Conservation (phyloP, 2,113 vertebrate species). For the Erinaceus europaeus region DNA sequence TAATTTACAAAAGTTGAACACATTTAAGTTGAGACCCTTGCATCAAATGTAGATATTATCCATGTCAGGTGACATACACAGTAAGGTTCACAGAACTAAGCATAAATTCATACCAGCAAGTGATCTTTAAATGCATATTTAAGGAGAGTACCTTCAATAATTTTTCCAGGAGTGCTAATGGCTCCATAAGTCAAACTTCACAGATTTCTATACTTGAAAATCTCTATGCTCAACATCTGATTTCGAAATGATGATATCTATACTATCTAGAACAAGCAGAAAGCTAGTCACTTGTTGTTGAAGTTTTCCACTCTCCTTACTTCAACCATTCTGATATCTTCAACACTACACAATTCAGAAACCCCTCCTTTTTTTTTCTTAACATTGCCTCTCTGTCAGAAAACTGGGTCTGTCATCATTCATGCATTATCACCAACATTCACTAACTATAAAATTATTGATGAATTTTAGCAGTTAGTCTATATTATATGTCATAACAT, state of each 20-base stretch:
- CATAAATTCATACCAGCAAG: slow-evolving; percentile 53
- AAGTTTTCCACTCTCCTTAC: neutral
- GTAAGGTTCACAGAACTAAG: slow-evolving; percentile 35
- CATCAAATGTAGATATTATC: slow-evolving; percentile 54
- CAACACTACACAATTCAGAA: neutral
- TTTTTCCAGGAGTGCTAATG: slow-evolving; percentile 6
- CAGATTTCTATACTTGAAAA: slow-evolving; percentile 11
- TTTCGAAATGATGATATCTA: neutral
- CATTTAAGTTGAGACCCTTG: slow-evolving; percentile 27
- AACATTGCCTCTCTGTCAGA: neutral
- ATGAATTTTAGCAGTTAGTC: too few relatives aligned
- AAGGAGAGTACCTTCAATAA: slow-evolving; percentile 45
- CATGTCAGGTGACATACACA: slow-evolving; percentile 26
- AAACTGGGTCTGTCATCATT: neutral
- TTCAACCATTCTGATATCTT: slow-evolving; percentile 28
- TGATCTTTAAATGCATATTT: slow-evolving; percentile 46
- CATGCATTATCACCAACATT: neutral
- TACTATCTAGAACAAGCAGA: slow-evolving; percentile 9
- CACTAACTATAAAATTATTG: neutral
- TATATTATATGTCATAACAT: neutral
- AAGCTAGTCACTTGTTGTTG: slow-evolving; percentile 30
- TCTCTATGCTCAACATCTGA: neutral
- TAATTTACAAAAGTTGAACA: slow-evolving; percentile 50
- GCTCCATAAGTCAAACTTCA: slow-evolving; percentile 6
- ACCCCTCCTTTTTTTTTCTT: neutral